phyloP scores from a whole-genome alignment of 1,140 invertebrate genomes.

The Rhagoletis pomonella region DNA sequence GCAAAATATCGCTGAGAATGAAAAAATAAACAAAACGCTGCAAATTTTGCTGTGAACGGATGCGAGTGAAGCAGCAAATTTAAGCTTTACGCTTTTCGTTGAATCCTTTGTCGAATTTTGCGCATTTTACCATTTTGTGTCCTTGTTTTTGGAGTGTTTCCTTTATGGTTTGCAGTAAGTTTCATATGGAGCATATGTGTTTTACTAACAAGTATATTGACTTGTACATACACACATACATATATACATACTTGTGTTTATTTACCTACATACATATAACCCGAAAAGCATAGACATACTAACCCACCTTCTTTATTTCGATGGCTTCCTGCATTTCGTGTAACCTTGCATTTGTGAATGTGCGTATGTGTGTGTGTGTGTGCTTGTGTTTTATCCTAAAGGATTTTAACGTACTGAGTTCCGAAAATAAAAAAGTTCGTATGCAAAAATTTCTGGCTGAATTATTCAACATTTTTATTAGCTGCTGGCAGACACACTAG shows the following conservation, averaged over 20 bases:
- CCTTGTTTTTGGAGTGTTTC: not conserved
- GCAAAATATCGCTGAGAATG: constrained; percentile 2
- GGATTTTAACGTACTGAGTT: not conserved
- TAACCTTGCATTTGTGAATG: not conserved
- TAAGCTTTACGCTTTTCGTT: not conserved
- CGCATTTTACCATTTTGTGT: not conserved
- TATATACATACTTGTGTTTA: too few species aligned
- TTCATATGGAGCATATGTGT: not conserved
- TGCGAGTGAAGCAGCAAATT: not conserved
- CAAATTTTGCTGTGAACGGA: not conserved
- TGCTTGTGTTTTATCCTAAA: not conserved
- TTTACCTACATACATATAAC: too few species aligned
- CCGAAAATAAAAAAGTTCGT: not conserved
- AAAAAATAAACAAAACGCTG: not conserved
- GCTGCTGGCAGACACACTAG: not conserved
- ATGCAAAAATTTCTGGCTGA: constrained; percentile 19
- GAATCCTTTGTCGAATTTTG: not conserved
- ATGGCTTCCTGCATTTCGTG: too few species aligned
- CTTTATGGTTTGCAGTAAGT: not conserved
- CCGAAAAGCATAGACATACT: too few species aligned
- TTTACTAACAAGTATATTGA: constrained; percentile 10
- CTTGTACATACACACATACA: not conserved
- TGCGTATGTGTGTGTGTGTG: not conserved
- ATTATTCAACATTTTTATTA: constrained; percentile 43
- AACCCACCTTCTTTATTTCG: too few species aligned